Conservation (phyloP, 2,797 vertebrate genomes). For the Catharus ustulatus region DNA sequence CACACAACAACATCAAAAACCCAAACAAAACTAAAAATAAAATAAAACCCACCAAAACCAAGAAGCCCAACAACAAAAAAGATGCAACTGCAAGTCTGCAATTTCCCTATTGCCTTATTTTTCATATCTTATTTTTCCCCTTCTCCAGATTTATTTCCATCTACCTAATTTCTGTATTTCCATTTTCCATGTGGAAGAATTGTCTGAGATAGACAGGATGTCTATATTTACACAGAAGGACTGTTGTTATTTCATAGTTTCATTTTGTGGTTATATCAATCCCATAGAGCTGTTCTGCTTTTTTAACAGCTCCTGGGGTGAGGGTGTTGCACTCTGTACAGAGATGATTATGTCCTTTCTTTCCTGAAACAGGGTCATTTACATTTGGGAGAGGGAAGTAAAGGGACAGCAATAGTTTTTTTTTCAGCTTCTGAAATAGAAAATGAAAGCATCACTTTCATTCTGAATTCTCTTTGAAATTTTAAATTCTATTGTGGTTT, state of each 20-base stretch:
- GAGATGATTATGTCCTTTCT: not conserved
- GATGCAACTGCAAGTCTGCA: not conserved
- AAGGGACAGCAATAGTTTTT: not conserved
- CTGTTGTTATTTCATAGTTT: not conserved
- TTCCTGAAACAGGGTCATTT: not conserved
- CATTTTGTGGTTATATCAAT: not conserved
- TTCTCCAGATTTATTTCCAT: not conserved
- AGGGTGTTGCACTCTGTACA: not conserved
- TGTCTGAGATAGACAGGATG: not conserved
- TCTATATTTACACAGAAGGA: not conserved
- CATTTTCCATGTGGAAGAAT: not conserved
- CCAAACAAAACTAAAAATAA: not conserved
- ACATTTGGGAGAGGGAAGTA: not conserved
- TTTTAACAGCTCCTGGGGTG: not conserved
- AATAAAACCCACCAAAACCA: not conserved
- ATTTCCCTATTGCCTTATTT: not conserved
- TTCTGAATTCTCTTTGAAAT: not conserved
- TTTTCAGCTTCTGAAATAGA: not conserved
- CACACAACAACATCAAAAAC: not conserved
- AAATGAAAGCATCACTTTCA: not conserved
- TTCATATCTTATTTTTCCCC: not conserved
- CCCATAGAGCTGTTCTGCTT: not conserved
- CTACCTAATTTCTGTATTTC: not conserved
- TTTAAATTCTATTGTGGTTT: not conserved
- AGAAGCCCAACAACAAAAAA: not conserved